Conservation (phyloP, 2,797 vertebrate species). For the Hoplostethus mediterraneus region DNA sequence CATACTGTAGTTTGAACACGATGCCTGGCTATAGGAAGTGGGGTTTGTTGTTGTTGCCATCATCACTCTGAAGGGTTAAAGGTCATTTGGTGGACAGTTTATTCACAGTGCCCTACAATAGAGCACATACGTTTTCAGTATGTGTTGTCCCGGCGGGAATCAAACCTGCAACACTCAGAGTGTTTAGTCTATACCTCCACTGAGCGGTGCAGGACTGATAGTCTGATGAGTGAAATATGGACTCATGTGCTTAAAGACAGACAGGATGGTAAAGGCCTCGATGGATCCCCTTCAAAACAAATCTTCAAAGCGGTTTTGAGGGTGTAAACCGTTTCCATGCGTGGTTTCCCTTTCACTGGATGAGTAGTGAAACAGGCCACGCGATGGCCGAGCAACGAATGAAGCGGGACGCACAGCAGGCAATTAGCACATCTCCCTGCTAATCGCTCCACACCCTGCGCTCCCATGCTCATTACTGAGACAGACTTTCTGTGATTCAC, state of each 20-base stretch:
- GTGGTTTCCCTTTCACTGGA: not conserved
- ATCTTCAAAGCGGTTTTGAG: constrained; percentile 18
- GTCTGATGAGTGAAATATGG: not conserved
- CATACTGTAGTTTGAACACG: no score
- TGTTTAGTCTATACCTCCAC: no score
- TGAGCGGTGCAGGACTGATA: no score
- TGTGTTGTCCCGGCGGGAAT: no score
- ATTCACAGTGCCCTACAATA: no score
- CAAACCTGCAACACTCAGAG: no score
- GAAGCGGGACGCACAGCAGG: constrained; percentile 59
- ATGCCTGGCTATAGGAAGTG: no score
- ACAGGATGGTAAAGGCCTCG: not conserved
- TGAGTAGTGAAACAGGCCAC: constrained; percentile 34
- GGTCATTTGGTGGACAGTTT: no score
- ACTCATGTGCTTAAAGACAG: not conserved
- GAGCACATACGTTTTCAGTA: no score
- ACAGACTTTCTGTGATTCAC: constrained; percentile 70
- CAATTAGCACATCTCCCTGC: constrained; percentile 62
- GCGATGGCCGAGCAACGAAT: constrained; percentile 39
- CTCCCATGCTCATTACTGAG: constrained; percentile 55
- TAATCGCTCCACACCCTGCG: constrained; percentile 43
- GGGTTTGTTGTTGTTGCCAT: no score
- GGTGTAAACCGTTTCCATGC: not conserved
- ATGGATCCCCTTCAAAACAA: not conserved
- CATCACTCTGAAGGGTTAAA: no score